Percentiles rank a stretch among this genome's conserved stretches.
These are phyloP conservation scores for Diadema setosum DNA, from an alignment of 35 echinoderm and acorn worm genomes.

Conservation along the genomic window DNA sequence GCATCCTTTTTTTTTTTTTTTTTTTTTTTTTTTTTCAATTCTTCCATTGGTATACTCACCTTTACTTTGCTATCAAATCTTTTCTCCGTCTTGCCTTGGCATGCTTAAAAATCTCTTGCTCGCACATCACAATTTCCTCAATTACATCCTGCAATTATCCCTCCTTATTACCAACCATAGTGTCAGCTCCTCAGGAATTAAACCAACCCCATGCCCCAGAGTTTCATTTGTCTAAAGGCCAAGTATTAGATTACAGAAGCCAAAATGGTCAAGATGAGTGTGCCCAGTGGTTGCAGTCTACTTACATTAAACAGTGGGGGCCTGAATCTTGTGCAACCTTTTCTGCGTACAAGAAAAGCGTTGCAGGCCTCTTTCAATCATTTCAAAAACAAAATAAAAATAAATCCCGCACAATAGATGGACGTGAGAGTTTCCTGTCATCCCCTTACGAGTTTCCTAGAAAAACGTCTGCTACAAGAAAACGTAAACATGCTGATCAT, in stretches of 20 bases:
- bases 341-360: not conserved
- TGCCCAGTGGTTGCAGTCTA: not conserved
- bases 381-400: not conserved
- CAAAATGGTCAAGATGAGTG: not conserved
- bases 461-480: no score
- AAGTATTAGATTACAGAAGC: not conserved
- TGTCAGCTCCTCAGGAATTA: not conserved
- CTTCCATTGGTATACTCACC: not conserved
- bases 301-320: not conserved
- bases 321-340: not conserved
- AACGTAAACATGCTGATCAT: no score
- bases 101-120: not conserved
- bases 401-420: no score
- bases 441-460: no score
- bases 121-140: not conserved
- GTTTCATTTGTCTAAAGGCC: not conserved
- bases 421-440: no score
- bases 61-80: not conserved
- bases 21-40: not conserved
- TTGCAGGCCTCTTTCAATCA: not conserved
- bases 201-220: not conserved
- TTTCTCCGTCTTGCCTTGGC: not conserved
- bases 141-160: not conserved
- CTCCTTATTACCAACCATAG: not conserved
- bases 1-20: not conserved